Evolutionary conservation across 2,797 vertebrate species (phyloP), one percentile per base, ranked within the genome.

Genomic region (Sebastes jordani): DNA sequence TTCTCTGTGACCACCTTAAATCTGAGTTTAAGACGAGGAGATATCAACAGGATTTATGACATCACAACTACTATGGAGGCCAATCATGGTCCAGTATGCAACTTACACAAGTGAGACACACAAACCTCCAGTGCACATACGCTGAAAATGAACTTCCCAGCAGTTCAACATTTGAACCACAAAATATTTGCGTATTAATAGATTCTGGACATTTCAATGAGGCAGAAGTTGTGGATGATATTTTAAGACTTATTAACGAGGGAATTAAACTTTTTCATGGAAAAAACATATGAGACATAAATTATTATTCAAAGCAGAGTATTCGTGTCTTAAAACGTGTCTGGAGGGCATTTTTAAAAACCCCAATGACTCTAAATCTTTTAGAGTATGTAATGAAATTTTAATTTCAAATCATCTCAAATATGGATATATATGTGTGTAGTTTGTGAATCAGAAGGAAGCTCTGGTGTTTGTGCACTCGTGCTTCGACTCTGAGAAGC

Each of bases 221-320:
- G 22, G 55, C 27, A 58, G 25, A 18, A 2, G 5, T 1, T 56
- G 25, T 25, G 27, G 20, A 66, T 30, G 5, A 23, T 42, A 74
- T 58, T 42, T 66, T 1, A 38, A 67, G 55, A 49, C 3, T 23
- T 32, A 7, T 59, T 20, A 30, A 46, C 6, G 2, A 32, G 23
- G 54, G 54, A 68, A 61, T 49, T 72, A 2, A 14, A 52, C 14
- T 55, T 56, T n/a, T 34, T 18, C 30, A 3, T 34, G 42, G 42
- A 46, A 46, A 59, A 70, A 61, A 32, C 7, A 42, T 7, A 38
- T 22, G 3, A 18, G 14, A 36, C 36, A 64, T 58, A 18, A 65
- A 78, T 59, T 70, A 78, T 78, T 14, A 63, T 74, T 60, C 42
- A 46, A 46, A 46, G 42, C 42, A 10, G 46, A 68, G 9, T 64